Base-by-base conservation (phyloP, 1,140 invertebrate species). In the Leptinotarsa defecta region DNA sequence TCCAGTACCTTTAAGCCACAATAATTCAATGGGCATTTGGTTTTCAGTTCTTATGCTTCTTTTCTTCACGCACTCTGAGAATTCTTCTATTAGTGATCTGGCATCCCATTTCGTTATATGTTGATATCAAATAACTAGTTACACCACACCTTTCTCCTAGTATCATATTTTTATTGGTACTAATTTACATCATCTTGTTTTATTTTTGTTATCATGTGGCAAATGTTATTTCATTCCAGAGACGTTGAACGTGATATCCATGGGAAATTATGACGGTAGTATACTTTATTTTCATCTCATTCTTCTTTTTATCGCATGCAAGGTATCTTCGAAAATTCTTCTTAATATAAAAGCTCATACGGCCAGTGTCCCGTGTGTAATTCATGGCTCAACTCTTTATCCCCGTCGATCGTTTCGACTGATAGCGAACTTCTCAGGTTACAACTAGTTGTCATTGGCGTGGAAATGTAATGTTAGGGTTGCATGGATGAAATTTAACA, bases 331-430 rank as follows among this genome's bases (percentile, higher is more conserved):
- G 61, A 65, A 73, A 73, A 73, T 73, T 73, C 57, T n/a, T 72
- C 63, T 48, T 65, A 65, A 64, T 73, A 73, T 48, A 34, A 70
- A 70, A 70, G 52, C 13, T 43, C 62, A 20, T 43, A 19, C 34
- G 11, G 13, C 64, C 62, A 24, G 19, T 22, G 22, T 19, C 64
- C 61, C 62, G 20, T 24, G 71, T 73, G 57, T 73, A 73, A 73
- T 73, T 65, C 71, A 73, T 73, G 71, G 71, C 62, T 72, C 71
- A 73, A 73, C 71, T 73, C 71, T 73, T 73, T 73, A 73, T 73
- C 22, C 71, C 48, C 48, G 71, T 34, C 62, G 71, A 73, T 73
- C 65, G 71, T 73, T 73, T 73, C 62, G 71, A 49, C 20, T 61
- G 71, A 73, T 73, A 73, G 71, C 62, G 62, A 73, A 73, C 71